Evolutionary conservation across 2,113 vertebrate species (phyloP).

Genomic region (Oncorhynchus mykiss): DNA sequence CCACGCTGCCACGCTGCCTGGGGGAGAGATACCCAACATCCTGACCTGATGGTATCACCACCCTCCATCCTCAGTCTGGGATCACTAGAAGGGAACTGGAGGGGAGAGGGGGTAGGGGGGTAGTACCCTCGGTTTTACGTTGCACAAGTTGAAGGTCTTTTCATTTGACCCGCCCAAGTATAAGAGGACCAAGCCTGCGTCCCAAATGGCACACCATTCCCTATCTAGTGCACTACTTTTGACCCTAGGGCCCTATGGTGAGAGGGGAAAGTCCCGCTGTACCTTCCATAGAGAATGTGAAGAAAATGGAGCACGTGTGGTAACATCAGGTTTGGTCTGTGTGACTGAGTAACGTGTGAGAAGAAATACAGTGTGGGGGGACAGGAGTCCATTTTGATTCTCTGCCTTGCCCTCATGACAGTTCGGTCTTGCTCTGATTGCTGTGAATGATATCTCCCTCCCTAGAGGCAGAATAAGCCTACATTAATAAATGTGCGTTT

Average conservation of each 20-base stretch:
- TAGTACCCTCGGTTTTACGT: too few species aligned
- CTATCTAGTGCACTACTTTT: too few species aligned
- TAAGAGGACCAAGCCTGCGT: not conserved
- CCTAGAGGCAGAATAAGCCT: slow-evolving; percentile 25
- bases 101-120: not conserved
- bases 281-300: slow-evolving; percentile 24
- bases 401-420: slow-evolving; percentile 3
- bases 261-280: not conserved
- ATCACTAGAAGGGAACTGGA: slow-evolving; percentile 2
- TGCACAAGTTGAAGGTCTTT: not conserved
- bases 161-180: not conserved
- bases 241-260: not conserved
- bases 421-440: slow-evolving; percentile 2
- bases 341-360: slow-evolving; percentile 8
- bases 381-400: too few species aligned
- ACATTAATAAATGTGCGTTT: slow-evolving; percentile 54
- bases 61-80: slow-evolving; percentile 4
- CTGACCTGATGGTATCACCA: slow-evolving; percentile 15
- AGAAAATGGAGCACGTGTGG: slow-evolving; percentile 24
- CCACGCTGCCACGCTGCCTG: slow-evolving; percentile 15
- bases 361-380: slow-evolving; percentile 35
- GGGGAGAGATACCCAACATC: slow-evolving; percentile 9
- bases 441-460: slow-evolving; percentile 50
- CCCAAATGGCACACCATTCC: too few species aligned
- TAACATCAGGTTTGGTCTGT: slow-evolving; percentile 14